Evolutionary conservation across 2,797 vertebrate species (phyloP).

Genomic region (Sebastes nivosus): DNA sequence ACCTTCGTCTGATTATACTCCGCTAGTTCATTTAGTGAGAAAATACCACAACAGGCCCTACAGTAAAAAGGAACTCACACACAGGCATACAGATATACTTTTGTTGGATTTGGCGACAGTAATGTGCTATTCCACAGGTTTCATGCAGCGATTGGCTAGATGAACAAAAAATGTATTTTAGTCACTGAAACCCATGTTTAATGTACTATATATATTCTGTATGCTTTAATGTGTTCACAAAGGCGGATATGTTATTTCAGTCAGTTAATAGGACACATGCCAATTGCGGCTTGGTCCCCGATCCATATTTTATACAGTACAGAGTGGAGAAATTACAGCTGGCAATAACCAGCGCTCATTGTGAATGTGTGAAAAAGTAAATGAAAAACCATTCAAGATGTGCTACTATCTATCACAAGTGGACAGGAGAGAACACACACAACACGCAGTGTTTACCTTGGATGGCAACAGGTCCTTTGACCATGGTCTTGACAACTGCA

Average conservation of each 20-base stretch:
- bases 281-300: constrained; percentile 7
- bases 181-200: constrained; percentile 14
- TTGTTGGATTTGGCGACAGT: constrained; percentile 44
- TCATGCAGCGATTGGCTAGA: constrained; percentile 17
- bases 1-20: constrained; percentile 43
- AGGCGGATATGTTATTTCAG: constrained; percentile 12
- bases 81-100: constrained; percentile 26
- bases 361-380: constrained; percentile 6
- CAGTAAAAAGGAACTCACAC: constrained; percentile 14
- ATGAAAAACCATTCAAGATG: not conserved
- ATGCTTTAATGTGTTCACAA: not conserved
- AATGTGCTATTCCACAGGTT: constrained; percentile 29
- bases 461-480: constrained; percentile 72
- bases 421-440: not conserved
- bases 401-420: not conserved
- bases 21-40: constrained; percentile 45
- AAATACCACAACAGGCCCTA: constrained; percentile 19
- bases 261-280: constrained; percentile 15
- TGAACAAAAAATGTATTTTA: constrained; percentile 9
- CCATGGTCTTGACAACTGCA: constrained; percentile 72
- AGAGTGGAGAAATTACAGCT: constrained; percentile 3
- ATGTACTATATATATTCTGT: not conserved
- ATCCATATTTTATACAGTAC: constrained; percentile 4
- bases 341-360: not conserved
- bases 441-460: constrained; percentile 66